Evolutionary conservation across 2,888 invertebrate species (phyloP), one percentile per base, ranked within the genome.

Genomic region (Drosophila paracracens): DNA sequence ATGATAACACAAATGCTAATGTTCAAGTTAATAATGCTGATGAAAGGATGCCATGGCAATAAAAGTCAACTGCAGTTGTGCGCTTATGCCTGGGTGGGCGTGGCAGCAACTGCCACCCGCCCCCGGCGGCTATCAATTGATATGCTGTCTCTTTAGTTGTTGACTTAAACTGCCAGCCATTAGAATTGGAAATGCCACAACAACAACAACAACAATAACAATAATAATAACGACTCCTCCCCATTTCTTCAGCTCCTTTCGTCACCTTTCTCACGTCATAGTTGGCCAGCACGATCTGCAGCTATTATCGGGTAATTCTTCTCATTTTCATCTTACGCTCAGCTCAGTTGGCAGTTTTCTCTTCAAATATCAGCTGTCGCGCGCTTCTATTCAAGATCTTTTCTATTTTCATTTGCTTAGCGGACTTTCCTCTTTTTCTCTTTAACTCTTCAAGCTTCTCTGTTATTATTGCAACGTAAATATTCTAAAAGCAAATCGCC

Each of bases 1-100:
- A 58, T 73, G 64, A 62, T 68, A 65, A 64, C 63, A 33, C 56
- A 65, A 36, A 61, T 57, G 50, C 4, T 50, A 65, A 67, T 67
- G 27, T 27, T 40, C 48, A 53, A 57, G 66, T 25, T 62, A 33
- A 50, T 36, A 69, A 52, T 29, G 54, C 58, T 43, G 64, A 54
- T 51, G 60, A 54, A 66, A 74, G 74, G 60, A 70, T 76, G 76
- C 36, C 76, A 70, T n/a, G 40, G 29, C 62, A 73, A 58, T 73
- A 61, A 52, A 57, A 50, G 18, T 25, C n/a, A 38, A 29, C 57
- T 29, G 25, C 27, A 40, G 48, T 66, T 58, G 53, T 53, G 38
- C 33, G 69, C 56, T 50, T 68, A 65, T 38, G 40, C 40, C 65
- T n/a, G 29, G 25, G 21, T 50, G 43, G 74, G 74, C 60, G 70